Percentiles rank a stretch among this genome's conserved stretches.
phyloP scores from a whole-genome alignment of 2,797 vertebrate genomes.

The Megalops cyprinoides region DNA sequence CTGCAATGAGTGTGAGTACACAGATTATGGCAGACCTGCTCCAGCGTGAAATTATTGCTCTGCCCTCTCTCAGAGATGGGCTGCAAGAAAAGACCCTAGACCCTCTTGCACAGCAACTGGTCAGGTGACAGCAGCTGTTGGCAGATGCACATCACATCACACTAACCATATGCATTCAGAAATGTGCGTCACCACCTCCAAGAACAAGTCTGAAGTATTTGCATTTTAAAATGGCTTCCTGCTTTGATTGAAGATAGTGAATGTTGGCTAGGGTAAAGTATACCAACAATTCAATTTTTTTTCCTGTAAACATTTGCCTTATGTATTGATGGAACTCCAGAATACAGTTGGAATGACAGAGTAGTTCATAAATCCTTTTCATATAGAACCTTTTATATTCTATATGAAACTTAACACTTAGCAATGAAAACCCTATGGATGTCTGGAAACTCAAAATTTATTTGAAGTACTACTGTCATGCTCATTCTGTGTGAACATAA shows the following conservation, averaged over 20 bases:
- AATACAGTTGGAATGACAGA: not conserved
- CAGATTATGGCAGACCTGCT: conserved; percentile 17
- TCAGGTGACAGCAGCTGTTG: not conserved
- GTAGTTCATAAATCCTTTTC: no score
- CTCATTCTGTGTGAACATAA: not conserved
- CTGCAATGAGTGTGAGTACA: conserved; percentile 2
- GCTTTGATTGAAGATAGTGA: not conserved
- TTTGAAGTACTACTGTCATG: not conserved
- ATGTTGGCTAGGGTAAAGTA: not conserved
- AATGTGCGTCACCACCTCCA: not conserved
- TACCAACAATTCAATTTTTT: not conserved
- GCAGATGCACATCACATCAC: not conserved
- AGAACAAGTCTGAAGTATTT: not conserved
- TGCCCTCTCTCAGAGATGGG: conserved; percentile 1
- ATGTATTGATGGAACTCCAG: not conserved
- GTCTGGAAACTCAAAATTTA: not conserved
- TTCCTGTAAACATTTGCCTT: no score
- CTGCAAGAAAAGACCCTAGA: not conserved
- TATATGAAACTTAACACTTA: not conserved
- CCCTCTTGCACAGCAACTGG: not conserved
- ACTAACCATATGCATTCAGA: not conserved
- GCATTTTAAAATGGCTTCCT: not conserved
- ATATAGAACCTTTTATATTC: not conserved
- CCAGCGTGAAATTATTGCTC: conserved; percentile 25
- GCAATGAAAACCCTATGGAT: not conserved